Conservation (phyloP, 2,113 vertebrate species). For the Spheniscus mendiculus region DNA sequence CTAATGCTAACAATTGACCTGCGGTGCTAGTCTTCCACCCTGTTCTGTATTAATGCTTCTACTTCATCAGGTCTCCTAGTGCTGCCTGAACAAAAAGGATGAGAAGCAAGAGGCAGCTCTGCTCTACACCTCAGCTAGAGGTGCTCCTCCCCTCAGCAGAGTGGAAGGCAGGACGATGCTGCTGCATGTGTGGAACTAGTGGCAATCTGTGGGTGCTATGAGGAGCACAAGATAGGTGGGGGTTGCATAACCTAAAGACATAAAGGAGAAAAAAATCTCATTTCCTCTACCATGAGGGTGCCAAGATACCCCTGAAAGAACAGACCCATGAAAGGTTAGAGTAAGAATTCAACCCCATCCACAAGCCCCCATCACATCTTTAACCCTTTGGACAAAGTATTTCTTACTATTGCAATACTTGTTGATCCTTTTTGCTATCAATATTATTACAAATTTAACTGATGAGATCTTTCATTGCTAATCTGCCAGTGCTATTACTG, state of each 20-base stretch:
- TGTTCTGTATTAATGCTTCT: background rate
- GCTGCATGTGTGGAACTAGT: background rate
- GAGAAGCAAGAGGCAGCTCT: background rate
- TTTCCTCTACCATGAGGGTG: background rate
- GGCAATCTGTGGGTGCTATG: background rate
- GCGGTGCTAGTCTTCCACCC: background rate
- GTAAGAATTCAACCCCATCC: background rate
- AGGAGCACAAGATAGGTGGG: rapidly evolving
- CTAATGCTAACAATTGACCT: background rate
- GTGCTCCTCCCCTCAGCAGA: background rate
- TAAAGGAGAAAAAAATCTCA: background rate
- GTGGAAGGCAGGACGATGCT: background rate
- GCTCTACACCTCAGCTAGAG: background rate
- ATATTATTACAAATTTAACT: background rate
- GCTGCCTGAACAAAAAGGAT: background rate
- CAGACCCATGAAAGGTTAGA: background rate
- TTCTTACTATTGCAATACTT: background rate
- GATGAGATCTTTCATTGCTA: background rate
- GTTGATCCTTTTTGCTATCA: background rate
- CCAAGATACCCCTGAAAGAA: background rate
- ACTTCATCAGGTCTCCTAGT: background rate
- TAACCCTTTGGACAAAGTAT: background rate
- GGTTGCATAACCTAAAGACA: background rate
- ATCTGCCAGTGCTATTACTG: background rate
- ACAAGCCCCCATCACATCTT: background rate